Conservation (phyloP, 2,888 invertebrate genomes). For the Temnothorax ravouxi region DNA sequence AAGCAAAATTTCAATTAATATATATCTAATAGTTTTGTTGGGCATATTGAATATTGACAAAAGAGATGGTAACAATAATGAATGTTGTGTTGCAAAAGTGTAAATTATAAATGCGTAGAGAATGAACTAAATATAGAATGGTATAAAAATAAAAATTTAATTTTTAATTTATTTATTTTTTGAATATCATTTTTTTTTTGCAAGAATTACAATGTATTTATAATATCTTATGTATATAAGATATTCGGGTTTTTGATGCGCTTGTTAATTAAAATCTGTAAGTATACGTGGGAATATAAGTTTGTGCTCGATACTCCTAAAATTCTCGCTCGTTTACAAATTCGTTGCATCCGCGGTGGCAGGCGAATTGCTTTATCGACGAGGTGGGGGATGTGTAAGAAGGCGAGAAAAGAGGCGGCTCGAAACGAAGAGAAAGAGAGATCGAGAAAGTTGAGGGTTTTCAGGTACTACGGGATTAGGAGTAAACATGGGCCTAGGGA, state of each 20-base stretch:
- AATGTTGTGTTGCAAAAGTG: conserved; percentile 16
- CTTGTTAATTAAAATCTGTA: neutral
- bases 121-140: neutral
- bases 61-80: neutral
- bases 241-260: neutral
- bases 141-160: neutral
- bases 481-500: conserved; percentile 79
- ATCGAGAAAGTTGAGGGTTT: conserved; percentile 84
- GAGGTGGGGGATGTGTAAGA: conserved; percentile 20
- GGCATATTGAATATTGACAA: neutral
- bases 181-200: conserved; percentile 4
- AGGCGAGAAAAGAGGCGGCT: conserved; percentile 34
- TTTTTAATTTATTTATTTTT: neutral
- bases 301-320: neutral
- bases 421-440: conserved; percentile 34
- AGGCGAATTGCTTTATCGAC: conserved; percentile 20
- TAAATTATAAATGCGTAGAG: neutral
- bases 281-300: neutral
- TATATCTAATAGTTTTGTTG: no score
- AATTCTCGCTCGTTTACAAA: conserved; percentile 31
- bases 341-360: neutral
- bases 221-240: neutral
- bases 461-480: conserved; percentile 83
- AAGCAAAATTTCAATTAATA: neutral
- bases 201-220: neutral